These are phyloP conservation scores for Dicerorhinus sumatrensis DNA, from an alignment of 2,113 vertebrate genomes.

Conservation along the genomic window DNA sequence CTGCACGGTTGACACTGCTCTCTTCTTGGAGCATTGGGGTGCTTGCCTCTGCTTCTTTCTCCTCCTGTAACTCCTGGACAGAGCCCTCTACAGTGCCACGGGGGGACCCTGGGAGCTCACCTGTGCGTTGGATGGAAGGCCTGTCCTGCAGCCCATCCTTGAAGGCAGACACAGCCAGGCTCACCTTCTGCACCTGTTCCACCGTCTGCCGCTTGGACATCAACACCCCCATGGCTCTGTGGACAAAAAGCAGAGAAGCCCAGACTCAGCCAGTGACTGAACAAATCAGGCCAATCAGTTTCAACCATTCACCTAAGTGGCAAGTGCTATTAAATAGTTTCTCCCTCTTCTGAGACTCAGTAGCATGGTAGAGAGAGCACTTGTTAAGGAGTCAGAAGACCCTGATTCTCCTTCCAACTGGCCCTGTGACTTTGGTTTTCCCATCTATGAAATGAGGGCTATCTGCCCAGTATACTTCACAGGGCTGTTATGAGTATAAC, in stretches of 20 bases:
- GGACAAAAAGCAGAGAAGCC: neutral
- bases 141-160: constrained; percentile 94
- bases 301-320: neutral
- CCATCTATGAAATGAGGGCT: neutral
- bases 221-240: constrained; percentile 95
- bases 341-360: neutral
- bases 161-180: constrained; percentile 95
- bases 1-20: constrained; percentile 89
- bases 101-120: constrained; percentile 74
- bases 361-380: neutral
- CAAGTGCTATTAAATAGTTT: neutral
- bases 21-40: constrained; percentile 84
- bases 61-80: constrained; percentile 85
- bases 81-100: constrained; percentile 85
- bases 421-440: constrained; percentile 15
- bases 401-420: constrained; percentile 12
- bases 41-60: constrained; percentile 81
- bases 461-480: neutral
- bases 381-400: constrained; percentile 19
- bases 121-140: constrained; percentile 79
- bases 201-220: constrained; percentile 99
- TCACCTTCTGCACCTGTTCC: constrained; percentile 98
- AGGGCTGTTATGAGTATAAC: neutral
- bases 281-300: neutral
- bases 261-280: neutral